Evolutionary conservation across 2,113 vertebrate species (phyloP), one percentile per base, ranked within the genome.

Genomic region (Garra rufa): DNA sequence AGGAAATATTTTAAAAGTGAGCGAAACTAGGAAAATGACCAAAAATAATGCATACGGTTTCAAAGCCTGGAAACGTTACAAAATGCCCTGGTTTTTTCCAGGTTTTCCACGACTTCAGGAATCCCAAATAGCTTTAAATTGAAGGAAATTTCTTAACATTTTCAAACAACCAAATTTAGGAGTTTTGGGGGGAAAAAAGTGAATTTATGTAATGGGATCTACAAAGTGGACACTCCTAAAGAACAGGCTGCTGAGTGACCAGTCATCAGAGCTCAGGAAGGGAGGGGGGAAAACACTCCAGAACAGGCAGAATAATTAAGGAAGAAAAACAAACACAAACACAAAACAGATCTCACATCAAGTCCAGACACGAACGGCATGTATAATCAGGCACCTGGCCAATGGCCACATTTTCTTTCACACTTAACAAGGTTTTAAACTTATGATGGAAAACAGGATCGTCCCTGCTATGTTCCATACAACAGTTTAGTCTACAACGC

Each of bases 251-350:
- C 4, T 71, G 38, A 71, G 9, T 26, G 10, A 61, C 57, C 57
- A 0, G 3, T 71, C 69, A 71, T 71, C 69, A 44, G 38, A 19
- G 38, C 38, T 71, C 38, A 71, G 69, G 69, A 71, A 71, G 69
- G 69, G 38, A 71, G 17, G 69, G 2, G 3, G 38, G 30, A 11
- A 71, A 38, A 71, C 38, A 24, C 21, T 71, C 19, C 69, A 14
- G 43, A 71, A 71, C 69, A 71, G 24, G 41, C 69, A 71, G 38
- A 71, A 71, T 71, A 71, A 71, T 44, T 71, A 71, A 71, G 38
- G 21, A 44, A 44, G 38, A 44, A 71, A 71, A 43, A 71, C 69
- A 71, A 73, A 65, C 11, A 70, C 65, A 69, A 38, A 70, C 34
- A 43, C 10, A 71, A 71, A 71, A 71, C 19, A n/a, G 69, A 73